Percentiles rank a stretch among this genome's conserved stretches.
phyloP scores from a whole-genome alignment of 1,140 invertebrate genomes.

The Pachyrhynchus sulphureomaculatus region DNA sequence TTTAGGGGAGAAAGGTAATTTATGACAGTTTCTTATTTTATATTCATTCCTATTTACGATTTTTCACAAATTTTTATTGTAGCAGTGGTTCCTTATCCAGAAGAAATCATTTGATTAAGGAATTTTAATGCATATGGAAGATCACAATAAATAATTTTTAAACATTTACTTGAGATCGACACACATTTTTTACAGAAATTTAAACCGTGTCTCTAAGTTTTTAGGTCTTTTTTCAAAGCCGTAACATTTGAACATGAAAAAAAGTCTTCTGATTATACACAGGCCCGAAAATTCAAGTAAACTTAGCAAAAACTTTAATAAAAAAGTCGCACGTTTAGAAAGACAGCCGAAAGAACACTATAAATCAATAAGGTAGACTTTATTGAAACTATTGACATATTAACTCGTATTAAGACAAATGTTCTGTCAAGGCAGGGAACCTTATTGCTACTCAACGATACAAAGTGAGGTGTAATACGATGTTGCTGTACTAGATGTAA shows the following conservation, averaged over 20 bases:
- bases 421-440: conserved; percentile 30
- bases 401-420: conserved; percentile 37
- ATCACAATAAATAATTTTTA: too few relatives aligned
- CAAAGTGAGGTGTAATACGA: conserved; percentile 20
- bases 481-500: conserved; percentile 3
- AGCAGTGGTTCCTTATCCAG: too few relatives aligned
- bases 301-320: neutral
- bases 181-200: too few relatives aligned
- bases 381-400: conserved; percentile 38
- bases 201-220: too few relatives aligned
- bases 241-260: too few relatives aligned
- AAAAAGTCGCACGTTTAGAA: conserved; percentile 14
- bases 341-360: conserved; percentile 17
- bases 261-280: too few relatives aligned
- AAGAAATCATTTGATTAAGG: too few relatives aligned
- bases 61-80: too few relatives aligned
- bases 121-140: too few relatives aligned
- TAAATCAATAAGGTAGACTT: conserved; percentile 34
- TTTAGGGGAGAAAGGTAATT: neutral
- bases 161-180: too few relatives aligned
- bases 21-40: neutral
- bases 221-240: too few relatives aligned
- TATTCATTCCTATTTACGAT: neutral
- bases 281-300: too few relatives aligned
- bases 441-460: conserved; percentile 31